Conservation (phyloP, 2,113 vertebrate genomes). For the cattle (Bos taurus) region DNA sequence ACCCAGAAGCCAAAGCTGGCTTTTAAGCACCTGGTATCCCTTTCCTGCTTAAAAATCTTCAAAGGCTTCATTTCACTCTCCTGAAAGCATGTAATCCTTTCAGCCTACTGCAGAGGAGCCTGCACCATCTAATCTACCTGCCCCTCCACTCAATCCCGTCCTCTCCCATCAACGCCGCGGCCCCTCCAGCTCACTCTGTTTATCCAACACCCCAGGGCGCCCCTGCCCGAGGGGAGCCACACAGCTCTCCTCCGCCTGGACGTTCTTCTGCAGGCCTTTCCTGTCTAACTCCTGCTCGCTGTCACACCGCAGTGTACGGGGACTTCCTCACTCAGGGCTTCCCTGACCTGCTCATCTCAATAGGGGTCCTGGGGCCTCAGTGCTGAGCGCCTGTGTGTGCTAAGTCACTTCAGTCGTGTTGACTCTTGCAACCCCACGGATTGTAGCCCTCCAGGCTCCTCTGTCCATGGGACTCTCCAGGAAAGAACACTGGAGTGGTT, state of each 20-base stretch:
- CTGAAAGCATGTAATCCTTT: not conserved
- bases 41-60: not conserved
- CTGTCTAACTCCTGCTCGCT: not conserved
- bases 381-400: not conserved
- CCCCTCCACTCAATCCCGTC: not conserved
- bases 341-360: too few species aligned
- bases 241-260: not conserved
- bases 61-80: not conserved
- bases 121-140: not conserved
- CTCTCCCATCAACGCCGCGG: not conserved
- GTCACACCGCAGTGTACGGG: rapidly evolving
- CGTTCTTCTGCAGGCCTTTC: not conserved
- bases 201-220: not conserved
- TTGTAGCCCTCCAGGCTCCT: not conserved
- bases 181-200: not conserved
- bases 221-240: not conserved
- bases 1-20: not conserved
- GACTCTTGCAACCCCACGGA: not conserved
- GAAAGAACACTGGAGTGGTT: not conserved
- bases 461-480: not conserved
- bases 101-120: not conserved
- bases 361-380: not conserved
- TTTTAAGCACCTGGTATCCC: not conserved
- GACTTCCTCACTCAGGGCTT: not conserved
- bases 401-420: not conserved